Conservation (phyloP, 2,888 invertebrate genomes). For the Glyphotaelius pellucidus region DNA sequence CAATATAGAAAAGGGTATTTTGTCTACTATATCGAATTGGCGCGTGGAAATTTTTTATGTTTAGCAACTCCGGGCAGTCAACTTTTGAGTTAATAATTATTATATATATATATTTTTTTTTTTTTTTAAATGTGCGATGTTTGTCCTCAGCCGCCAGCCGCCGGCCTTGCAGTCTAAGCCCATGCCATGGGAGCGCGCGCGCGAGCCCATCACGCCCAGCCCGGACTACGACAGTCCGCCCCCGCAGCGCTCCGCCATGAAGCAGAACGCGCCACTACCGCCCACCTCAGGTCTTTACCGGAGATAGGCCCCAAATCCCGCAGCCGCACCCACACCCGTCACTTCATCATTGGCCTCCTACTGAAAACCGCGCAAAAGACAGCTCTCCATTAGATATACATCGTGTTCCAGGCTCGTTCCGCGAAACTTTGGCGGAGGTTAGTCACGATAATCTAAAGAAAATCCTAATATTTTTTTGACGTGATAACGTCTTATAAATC, state of each 20-base stretch:
- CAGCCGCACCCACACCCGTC: background rate
- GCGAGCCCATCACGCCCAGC: slow-evolving; percentile 42
- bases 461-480: too few relatives aligned
- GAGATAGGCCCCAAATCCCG: background rate
- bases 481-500: too few relatives aligned
- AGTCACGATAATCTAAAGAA: too few relatives aligned
- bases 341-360: background rate
- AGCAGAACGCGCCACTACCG: background rate
- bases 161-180: background rate
- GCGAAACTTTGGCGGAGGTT: too few relatives aligned
- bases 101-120: too few relatives aligned
- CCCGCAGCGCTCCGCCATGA: slow-evolving; percentile 27
- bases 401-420: too few relatives aligned
- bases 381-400: background rate
- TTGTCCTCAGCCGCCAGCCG: background rate
- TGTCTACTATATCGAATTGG: too few relatives aligned
- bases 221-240: slow-evolving; percentile 58
- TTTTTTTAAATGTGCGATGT: background rate
- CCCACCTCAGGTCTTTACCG: slow-evolving; percentile 27
- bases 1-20: too few relatives aligned
- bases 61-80: too few relatives aligned
- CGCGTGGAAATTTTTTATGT: too few relatives aligned
- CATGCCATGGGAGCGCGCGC: slow-evolving; percentile 48
- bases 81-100: too few relatives aligned
- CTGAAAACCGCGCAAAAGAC: background rate